A percentile compares a stretch with the other conserved stretches of the same genome.
phyloP scores from a whole-genome alignment of 2,797 vertebrate species.

The Chromis chromis region DNA sequence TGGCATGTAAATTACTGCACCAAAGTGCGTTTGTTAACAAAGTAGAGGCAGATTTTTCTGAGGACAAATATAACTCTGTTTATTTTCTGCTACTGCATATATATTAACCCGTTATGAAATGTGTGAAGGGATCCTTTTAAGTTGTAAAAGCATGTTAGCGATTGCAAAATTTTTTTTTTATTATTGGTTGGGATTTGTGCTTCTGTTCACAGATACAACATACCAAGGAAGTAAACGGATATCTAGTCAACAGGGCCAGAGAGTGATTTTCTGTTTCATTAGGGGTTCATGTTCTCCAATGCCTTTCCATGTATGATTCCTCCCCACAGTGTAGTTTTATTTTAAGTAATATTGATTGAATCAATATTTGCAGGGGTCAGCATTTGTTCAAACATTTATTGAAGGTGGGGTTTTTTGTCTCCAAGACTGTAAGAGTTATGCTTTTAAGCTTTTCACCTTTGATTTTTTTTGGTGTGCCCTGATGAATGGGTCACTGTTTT shows the following conservation, averaged over 20 bases:
- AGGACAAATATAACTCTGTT: conserved; percentile 14
- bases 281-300: not conserved
- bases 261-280: conserved; percentile 1
- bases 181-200: not conserved
- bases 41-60: not conserved
- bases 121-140: not conserved
- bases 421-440: conserved; percentile 2
- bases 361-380: conserved; percentile 28
- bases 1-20: conserved; percentile 16
- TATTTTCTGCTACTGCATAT: not conserved
- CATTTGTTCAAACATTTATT: conserved; percentile 27
- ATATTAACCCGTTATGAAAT: conserved; percentile 4
- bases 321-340: conserved; percentile 8
- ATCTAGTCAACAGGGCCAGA: not conserved
- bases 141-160: not conserved
- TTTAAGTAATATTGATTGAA: conserved; percentile 35
- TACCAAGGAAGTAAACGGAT: conserved; percentile 4
- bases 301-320: not conserved
- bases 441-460: conserved; percentile 46
- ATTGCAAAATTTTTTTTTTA: not conserved
- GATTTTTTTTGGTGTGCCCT: conserved; percentile 35
- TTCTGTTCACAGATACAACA: not conserved
- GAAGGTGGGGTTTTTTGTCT: conserved; percentile 15
- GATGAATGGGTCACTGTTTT: conserved; percentile 49
- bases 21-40: conserved; percentile 5